Evolutionary conservation across 2,888 invertebrate genomes (phyloP), one percentile per base, ranked within the genome.

Genomic region (Lithophane socia): DNA sequence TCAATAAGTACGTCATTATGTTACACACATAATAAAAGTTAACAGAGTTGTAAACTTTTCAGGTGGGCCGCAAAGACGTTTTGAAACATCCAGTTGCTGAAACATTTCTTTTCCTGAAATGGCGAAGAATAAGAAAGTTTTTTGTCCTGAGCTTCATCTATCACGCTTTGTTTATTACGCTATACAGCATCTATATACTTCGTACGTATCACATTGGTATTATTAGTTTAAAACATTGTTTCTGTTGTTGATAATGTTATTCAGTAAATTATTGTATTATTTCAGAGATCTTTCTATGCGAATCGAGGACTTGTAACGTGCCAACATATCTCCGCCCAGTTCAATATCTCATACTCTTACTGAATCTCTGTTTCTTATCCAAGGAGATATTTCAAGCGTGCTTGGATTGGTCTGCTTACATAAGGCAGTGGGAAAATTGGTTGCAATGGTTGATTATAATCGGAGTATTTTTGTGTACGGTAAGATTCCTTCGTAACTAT

Each of bases 21-120:
- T 37, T 24, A 42, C n/a, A 42, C 3, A 67, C n/a, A 8, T 29
- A 77, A 58, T 44, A 47, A 24, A 42, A 63, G 13, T 29, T 69
- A 58, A 70, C 13, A 60, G 29, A 47, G 2, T 49, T 70, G 24
- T 10, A 12, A 18, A 44, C 4, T 21, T 92, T 9, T 69, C 90
- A 96, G 96, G 98, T 98, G 3, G 98, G 98, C 2, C 98, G 98
- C 85, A 97, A 98, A 88, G 97, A 98, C 73, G 97, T 98, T 13
- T 93, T 99, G 3, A 98, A 98, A 92, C 99, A 99, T 94, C 98
- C 99, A 0, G 96, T 99, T 0, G 98, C 98, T 84, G 98, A 98
- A 93, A 98, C 98, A 5, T 99, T 99, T 91, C 96, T 99, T 0
- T 98, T 98, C 89, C 94, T 99, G 37, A 99, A 99, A 95, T 99